phyloP scores from a whole-genome alignment of 2,113 vertebrate genomes.

The Cephalopholis sonnerati region DNA sequence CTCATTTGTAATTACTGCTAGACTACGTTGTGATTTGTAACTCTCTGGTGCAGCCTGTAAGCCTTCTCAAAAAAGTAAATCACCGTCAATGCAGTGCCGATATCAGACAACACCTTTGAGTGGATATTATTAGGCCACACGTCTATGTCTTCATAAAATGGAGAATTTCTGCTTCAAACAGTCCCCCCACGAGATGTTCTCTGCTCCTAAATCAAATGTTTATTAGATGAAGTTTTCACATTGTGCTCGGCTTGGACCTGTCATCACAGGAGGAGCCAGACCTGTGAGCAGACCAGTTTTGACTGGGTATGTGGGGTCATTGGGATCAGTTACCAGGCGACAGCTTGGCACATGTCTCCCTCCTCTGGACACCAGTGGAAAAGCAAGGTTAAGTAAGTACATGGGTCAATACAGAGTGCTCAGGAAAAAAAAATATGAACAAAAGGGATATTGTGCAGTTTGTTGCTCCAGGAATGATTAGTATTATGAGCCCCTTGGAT shows the following conservation, averaged over 20 bases:
- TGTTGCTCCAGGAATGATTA: conserved; percentile 48
- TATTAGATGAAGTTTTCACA: conserved; percentile 21
- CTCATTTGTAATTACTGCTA: conserved; percentile 37
- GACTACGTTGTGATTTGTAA: conserved; percentile 39
- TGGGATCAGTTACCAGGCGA: conserved; percentile 79
- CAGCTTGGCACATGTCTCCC: conserved; percentile 82
- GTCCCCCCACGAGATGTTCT: background rate
- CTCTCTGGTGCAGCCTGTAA: conserved; percentile 22
- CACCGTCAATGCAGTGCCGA: conserved; percentile 37
- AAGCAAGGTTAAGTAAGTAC: conserved; percentile 87
- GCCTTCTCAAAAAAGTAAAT: conserved; percentile 33
- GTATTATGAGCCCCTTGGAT: conserved; percentile 53
- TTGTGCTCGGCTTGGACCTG: conserved; percentile 22
- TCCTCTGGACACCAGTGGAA: conserved; percentile 79
- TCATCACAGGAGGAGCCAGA: conserved; percentile 61
- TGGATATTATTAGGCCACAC: conserved; percentile 29
- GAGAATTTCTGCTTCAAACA: conserved; percentile 33
- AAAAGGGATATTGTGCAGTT: conserved; percentile 70
- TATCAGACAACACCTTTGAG: conserved; percentile 47
- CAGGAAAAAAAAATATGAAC: conserved; percentile 43
- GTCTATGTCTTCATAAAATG: conserved; percentile 16
- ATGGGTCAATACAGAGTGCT: conserved; percentile 77
- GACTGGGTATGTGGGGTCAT: conserved; percentile 76
- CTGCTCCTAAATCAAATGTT: conserved; percentile 32
- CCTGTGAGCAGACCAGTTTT: conserved; percentile 70